Conservation (phyloP, 2,113 vertebrate species). For the Ciconia stormi region DNA sequence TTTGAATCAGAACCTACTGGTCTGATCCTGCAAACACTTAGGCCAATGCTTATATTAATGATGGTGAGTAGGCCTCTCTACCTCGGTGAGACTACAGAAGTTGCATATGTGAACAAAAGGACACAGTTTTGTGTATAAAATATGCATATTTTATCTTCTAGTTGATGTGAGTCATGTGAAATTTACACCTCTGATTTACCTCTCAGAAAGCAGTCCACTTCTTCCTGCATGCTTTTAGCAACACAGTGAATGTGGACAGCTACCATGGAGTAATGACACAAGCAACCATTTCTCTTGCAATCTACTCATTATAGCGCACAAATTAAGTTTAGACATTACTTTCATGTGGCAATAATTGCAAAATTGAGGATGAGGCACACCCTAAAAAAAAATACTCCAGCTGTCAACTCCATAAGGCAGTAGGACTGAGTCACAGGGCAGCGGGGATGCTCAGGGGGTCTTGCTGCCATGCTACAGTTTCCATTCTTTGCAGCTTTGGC, state of each 20-base stretch:
- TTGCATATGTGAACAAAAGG: background rate
- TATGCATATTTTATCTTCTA: background rate
- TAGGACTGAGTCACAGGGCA: background rate
- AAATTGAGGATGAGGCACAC: background rate
- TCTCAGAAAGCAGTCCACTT: background rate
- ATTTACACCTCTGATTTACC: background rate
- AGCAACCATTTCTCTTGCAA: background rate
- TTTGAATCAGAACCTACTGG: background rate
- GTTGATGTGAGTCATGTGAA: background rate
- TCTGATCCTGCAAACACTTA: background rate
- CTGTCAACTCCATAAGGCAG: background rate
- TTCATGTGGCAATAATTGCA: background rate
- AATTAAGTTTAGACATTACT: background rate
- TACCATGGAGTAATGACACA: background rate
- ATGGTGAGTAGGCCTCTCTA: background rate
- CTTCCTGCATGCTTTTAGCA: background rate
- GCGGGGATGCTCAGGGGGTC: too few relatives aligned
- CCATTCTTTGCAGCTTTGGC: background rate
- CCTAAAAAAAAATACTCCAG: too few relatives aligned
- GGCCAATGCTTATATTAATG: background rate
- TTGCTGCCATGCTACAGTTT: rapidly evolving
- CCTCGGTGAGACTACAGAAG: too few relatives aligned
- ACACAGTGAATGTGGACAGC: background rate
- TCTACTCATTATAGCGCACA: background rate
- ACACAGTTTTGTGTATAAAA: background rate